Evolutionary conservation across 2,113 vertebrate genomes (phyloP), one percentile per base, ranked within the genome.

Genomic region (Arizona elegans): DNA sequence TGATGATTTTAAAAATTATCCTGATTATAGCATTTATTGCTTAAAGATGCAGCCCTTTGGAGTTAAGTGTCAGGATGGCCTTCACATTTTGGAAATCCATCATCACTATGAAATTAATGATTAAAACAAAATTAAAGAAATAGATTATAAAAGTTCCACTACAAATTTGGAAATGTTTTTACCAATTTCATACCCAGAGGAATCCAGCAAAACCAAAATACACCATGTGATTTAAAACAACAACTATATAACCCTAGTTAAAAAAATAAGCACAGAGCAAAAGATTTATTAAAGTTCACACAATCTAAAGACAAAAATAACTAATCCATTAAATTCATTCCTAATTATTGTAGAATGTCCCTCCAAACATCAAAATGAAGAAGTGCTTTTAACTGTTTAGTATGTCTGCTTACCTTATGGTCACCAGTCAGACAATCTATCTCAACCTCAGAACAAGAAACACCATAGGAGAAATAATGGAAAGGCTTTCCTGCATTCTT

Each of bases 381-480:
- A 81, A 43, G 75, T 81, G 75, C 33, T 62, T 75, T 95, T 93
- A 92, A 89, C n/a, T 86, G 92, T 50, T 88, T 93, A 55, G 24
- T 55, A 86, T 33, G 19, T 90, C 13, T 33, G 17, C 95, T 97
- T 96, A 99, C 99, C 99, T 99, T 99, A 94, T 99, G 98, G 91
- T 98, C 98, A 23, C 99, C 99, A 8, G 99, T 99, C 91, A 99
- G 97, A 95, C 99, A 99, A 96, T 99, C 99, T 47, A 99, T 97
- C 96, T 99, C 99, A 95, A 99, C 99, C 95, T 99, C 99, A 0
- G 99, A 99, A 93, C 98, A 99, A 24, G 98, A 98, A 62, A 99
- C 99, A 0, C 99, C 99, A 0, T 99, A 99, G 88, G 96, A 97
- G 96, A 98, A 99, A 95, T 99, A 99, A 96, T 97, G 96, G 95